Percentiles rank a stretch among this genome's conserved stretches.
phyloP scores from a whole-genome alignment of 2,888 invertebrate species.

The Drosophila setosimentum region DNA sequence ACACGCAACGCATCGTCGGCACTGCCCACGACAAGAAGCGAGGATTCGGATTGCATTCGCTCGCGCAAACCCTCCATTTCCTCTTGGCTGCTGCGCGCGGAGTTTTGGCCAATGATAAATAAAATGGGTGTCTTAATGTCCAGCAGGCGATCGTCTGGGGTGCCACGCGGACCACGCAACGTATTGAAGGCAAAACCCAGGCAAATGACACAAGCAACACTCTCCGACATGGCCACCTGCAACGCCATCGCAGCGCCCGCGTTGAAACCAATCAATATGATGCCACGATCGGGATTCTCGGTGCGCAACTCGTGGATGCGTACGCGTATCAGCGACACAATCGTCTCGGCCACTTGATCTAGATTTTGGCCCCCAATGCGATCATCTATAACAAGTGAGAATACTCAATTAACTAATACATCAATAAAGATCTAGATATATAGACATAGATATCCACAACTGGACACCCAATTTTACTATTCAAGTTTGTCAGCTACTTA shows the following conservation, averaged over 20 bases:
- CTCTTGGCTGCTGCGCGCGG: constrained; percentile 88
- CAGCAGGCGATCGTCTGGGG: constrained; percentile 91
- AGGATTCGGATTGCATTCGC: constrained; percentile 91
- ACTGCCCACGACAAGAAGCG: constrained; percentile 91
- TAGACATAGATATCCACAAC: too few species aligned
- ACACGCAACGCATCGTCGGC: constrained; percentile 91
- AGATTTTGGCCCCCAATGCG: constrained; percentile 82
- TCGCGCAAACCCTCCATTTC: constrained; percentile 92
- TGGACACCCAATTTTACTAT: neutral
- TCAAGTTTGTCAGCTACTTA: constrained; percentile 37
- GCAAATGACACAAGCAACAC: constrained; percentile 90
- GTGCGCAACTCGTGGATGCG: constrained; percentile 90
- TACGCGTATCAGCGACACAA: constrained; percentile 88
- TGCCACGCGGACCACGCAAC: constrained; percentile 90
- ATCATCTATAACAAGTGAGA: constrained; percentile 57
- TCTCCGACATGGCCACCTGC: constrained; percentile 90
- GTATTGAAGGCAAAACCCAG: constrained; percentile 92
- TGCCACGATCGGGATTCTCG: constrained; percentile 89
- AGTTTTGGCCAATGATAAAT: constrained; percentile 92
- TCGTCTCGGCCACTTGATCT: constrained; percentile 87
- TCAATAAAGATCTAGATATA: too few species aligned
- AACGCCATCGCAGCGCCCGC: constrained; percentile 91
- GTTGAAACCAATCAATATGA: constrained; percentile 92
- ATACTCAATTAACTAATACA: neutral
- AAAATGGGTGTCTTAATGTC: constrained; percentile 90